Conservation (phyloP, 2,888 invertebrate species). For the Ophion ventricosus region DNA sequence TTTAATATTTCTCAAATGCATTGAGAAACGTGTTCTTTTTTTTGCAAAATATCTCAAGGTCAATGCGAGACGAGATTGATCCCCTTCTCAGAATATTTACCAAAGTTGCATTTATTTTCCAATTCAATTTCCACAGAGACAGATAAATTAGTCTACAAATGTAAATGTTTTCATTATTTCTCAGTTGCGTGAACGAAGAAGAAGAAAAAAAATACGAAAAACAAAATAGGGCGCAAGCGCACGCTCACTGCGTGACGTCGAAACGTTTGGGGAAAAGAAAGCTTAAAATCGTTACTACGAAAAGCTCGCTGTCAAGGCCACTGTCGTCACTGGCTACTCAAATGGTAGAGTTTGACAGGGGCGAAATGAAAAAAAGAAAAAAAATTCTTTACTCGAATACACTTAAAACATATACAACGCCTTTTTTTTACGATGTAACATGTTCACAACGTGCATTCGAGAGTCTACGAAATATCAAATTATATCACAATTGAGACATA, state of each 20-base stretch:
- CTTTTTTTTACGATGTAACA: conserved; percentile 14
- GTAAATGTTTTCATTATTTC: conserved; percentile 1
- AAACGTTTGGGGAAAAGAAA: conserved; percentile 41
- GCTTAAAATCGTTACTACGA: conserved; percentile 56
- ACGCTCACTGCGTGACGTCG: conserved; percentile 39
- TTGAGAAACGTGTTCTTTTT: background rate
- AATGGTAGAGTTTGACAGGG: conserved; percentile 6
- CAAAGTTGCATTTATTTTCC: background rate
- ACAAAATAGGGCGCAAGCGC: conserved; percentile 48
- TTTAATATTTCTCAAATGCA: no score
- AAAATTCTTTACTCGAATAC: background rate
- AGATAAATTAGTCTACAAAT: background rate
- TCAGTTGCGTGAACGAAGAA: conserved; percentile 42
- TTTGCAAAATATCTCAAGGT: background rate
- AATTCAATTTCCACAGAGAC: background rate
- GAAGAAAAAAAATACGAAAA: background rate
- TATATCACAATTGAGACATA: conserved; percentile 39
- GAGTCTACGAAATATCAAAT: conserved; percentile 2
- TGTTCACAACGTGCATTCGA: conserved; percentile 40
- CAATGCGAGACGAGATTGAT: background rate
- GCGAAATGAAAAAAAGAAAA: conserved; percentile 3
- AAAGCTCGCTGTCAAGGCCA: conserved; percentile 20
- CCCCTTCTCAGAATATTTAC: background rate
- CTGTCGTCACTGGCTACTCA: background rate
- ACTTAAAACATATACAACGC: background rate